A percentile compares a stretch with the other conserved stretches of the same genome.
Conservation (phyloP, 2,888 invertebrate genomes). For the Cephonodes hylas region DNA sequence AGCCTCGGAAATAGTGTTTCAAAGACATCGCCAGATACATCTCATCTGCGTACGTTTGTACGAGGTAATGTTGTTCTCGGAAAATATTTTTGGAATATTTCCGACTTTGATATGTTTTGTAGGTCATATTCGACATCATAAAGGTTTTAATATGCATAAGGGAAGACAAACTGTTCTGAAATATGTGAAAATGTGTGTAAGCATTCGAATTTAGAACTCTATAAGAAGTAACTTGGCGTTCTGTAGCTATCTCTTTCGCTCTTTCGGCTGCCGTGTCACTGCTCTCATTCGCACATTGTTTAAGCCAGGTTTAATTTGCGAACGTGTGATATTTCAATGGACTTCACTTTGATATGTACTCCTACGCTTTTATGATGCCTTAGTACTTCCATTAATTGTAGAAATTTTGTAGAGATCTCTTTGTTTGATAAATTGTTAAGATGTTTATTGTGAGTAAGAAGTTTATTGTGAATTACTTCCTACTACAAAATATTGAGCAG, state of each 20-base stretch:
- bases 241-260: not conserved
- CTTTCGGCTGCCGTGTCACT: not conserved
- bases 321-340: not conserved
- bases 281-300: not conserved
- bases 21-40: constrained; percentile 14
- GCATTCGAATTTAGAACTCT: not conserved
- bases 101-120: not conserved
- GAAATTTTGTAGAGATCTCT: not conserved
- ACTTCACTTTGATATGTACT: not conserved
- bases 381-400: not conserved
- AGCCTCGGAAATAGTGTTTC: constrained; percentile 19
- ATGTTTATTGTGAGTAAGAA: no score
- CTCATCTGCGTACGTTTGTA: constrained; percentile 2
- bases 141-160: not conserved
- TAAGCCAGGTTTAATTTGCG: not conserved
- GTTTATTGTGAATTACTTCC: no score
- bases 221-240: not conserved
- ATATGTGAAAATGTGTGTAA: not conserved
- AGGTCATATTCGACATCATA: not conserved
- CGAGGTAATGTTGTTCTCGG: constrained; percentile 7
- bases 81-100: not conserved
- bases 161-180: not conserved
- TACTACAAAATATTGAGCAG: no score
- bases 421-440: no score
- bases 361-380: not conserved